Conservation (phyloP, 2,888 invertebrate species). For the Tenthredo mesomela region DNA sequence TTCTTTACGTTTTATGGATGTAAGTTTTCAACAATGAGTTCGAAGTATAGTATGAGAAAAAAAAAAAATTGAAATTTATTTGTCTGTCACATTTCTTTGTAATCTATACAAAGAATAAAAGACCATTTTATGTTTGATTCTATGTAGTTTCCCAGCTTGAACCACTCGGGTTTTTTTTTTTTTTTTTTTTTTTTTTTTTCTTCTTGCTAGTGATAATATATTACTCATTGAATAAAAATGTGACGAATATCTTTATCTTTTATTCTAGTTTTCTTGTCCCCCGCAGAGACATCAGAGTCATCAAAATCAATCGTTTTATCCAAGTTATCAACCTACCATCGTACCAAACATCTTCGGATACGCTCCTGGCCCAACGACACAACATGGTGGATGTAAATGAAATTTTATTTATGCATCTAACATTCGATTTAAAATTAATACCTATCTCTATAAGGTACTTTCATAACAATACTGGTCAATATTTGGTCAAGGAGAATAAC, state of each 20-base stretch:
- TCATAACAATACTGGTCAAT: background rate
- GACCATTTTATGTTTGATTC: background rate
- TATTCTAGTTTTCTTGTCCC: conserved; percentile 67
- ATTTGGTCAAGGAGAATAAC: background rate
- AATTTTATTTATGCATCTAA: background rate
- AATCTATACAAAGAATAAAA: background rate
- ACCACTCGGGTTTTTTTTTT: background rate
- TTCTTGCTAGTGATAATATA: background rate
- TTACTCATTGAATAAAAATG: conserved; percentile 46
- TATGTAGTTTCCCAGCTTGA: conserved; percentile 7
- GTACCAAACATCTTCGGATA: conserved; percentile 68
- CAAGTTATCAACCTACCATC: conserved; percentile 64
- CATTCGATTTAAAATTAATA: conserved; percentile 6
- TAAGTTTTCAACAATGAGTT: background rate
- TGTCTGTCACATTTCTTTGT: background rate
- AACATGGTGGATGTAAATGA: conserved; percentile 66
- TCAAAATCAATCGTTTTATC: conserved; percentile 68
- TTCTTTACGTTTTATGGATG: background rate
- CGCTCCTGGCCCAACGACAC: conserved; percentile 62
- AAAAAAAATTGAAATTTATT: background rate
- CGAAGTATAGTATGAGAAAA: background rate
- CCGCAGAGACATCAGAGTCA: conserved; percentile 71
- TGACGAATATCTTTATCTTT: conserved; percentile 48
- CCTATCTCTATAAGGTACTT: background rate
- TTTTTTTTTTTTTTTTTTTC: background rate